Evolutionary conservation across 2,888 invertebrate species (phyloP).

Genomic region (Malthinus seriepunctatus): DNA sequence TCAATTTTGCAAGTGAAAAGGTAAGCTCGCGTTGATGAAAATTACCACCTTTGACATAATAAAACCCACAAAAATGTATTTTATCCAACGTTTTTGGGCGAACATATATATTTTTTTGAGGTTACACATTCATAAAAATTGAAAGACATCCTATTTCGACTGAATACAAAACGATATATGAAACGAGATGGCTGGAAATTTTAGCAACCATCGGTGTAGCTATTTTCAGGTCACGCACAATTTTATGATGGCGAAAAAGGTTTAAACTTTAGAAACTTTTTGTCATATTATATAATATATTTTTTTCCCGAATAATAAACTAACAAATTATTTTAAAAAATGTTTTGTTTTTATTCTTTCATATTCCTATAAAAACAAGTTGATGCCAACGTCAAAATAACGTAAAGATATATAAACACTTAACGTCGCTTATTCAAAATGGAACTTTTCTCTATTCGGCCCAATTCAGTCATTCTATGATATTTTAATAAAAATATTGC

Average conservation of each 20-base stretch:
- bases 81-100: neutral
- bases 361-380: too few species aligned
- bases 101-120: slow-evolving; percentile 9
- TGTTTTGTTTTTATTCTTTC: too few species aligned
- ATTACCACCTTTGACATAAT: too few species aligned
- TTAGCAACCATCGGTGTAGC: slow-evolving; percentile 6
- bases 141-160: slow-evolving; percentile 11
- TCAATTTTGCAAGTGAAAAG: too few species aligned
- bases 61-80: neutral
- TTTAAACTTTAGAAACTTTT: slow-evolving; percentile 6
- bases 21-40: too few species aligned
- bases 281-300: neutral
- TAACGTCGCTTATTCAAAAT: too few species aligned
- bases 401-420: too few species aligned
- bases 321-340: neutral
- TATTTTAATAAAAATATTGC: too few species aligned
- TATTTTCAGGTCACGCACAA: slow-evolving; percentile 12
- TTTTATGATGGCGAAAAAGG: slow-evolving; percentile 4
- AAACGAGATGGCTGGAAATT: slow-evolving; percentile 7
- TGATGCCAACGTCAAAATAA: too few species aligned
- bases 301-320: neutral
- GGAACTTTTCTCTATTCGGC: too few species aligned
- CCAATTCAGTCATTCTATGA: too few species aligned
- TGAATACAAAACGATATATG: slow-evolving; percentile 17
- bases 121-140: slow-evolving; percentile 5